phyloP scores from a whole-genome alignment of 1,140 invertebrate genomes.

The Trichogramma pretiosum region DNA sequence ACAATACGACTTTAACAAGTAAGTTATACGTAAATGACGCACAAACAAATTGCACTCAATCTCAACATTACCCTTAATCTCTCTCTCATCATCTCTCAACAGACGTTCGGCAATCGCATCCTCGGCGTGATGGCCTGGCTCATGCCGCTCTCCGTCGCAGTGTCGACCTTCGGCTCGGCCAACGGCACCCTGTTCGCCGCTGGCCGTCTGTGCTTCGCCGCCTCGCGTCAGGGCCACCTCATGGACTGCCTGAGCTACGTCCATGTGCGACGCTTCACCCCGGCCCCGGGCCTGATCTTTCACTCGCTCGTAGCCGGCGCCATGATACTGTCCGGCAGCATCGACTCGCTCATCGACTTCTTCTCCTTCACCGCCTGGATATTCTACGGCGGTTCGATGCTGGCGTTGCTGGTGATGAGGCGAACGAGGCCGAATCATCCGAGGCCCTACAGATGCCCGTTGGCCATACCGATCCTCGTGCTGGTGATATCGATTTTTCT shows the following conservation, averaged over 20 bases:
- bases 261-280: slow-evolving; percentile 81
- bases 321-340: slow-evolving; percentile 83
- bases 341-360: slow-evolving; percentile 86
- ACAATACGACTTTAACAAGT: too few relatives aligned
- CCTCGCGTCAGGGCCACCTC: slow-evolving; percentile 87
- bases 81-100: slow-evolving; percentile 11
- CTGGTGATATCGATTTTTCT: slow-evolving; percentile 82
- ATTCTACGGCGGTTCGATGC: slow-evolving; percentile 85
- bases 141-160: slow-evolving; percentile 89
- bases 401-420: slow-evolving; percentile 80
- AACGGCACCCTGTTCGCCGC: slow-evolving; percentile 92
- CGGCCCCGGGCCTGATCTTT: slow-evolving; percentile 91
- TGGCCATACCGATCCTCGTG: slow-evolving; percentile 82
- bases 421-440: slow-evolving; percentile 79
- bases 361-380: slow-evolving; percentile 95
- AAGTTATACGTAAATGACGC: too few relatives aligned
- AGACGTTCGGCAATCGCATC: slow-evolving; percentile 77
- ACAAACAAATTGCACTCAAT: too few relatives aligned
- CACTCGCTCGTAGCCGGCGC: slow-evolving; percentile 58
- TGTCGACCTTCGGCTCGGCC: slow-evolving; percentile 93
- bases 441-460: slow-evolving; percentile 82
- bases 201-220: slow-evolving; percentile 87
- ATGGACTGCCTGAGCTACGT: slow-evolving; percentile 90
- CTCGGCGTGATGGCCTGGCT: slow-evolving; percentile 82
- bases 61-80: too few relatives aligned